Evolutionary conservation across 2,888 invertebrate species (phyloP).

Genomic region (Boloria euphrosyne): DNA sequence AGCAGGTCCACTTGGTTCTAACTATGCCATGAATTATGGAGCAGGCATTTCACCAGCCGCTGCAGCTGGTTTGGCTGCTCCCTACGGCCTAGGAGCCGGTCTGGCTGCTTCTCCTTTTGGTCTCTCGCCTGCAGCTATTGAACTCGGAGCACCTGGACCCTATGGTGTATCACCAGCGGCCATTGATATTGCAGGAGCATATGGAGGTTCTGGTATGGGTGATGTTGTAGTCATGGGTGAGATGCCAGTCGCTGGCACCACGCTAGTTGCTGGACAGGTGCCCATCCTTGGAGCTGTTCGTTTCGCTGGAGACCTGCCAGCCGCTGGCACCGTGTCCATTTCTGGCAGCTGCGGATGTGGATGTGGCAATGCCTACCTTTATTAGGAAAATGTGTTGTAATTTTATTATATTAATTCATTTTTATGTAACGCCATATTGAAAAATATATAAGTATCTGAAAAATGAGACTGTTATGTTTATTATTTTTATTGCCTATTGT

Average conservation of each 20-base stretch:
- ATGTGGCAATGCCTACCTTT: conserved; percentile 29
- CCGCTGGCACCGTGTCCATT: conserved; percentile 53
- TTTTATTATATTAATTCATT: too few species aligned
- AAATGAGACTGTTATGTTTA: too few species aligned
- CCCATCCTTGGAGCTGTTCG: conserved; percentile 53
- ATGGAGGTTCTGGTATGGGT: conserved; percentile 42
- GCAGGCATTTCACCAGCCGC: conserved; percentile 13
- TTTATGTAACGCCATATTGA: too few species aligned
- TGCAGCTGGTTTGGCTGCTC: conserved; percentile 19
- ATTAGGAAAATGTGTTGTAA: background rate
- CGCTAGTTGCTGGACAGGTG: conserved; percentile 48
- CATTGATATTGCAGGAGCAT: conserved; percentile 31
- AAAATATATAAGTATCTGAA: too few species aligned
- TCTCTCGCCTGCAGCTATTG: conserved; percentile 25
- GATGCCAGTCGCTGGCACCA: conserved; percentile 48
- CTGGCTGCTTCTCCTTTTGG: conserved; percentile 26
- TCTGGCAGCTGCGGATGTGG: conserved; percentile 45
- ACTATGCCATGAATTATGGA: background rate
- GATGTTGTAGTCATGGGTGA: conserved; percentile 45
- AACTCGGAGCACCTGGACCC: conserved; percentile 19
- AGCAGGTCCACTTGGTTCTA: conserved; percentile 22
- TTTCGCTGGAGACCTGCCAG: conserved; percentile 55
- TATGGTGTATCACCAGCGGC: conserved; percentile 36
- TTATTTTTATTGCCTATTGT: too few species aligned
- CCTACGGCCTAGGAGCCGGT: conserved; percentile 19